Conservation (phyloP, 2,113 vertebrate genomes). For the Etia nguti region DNA sequence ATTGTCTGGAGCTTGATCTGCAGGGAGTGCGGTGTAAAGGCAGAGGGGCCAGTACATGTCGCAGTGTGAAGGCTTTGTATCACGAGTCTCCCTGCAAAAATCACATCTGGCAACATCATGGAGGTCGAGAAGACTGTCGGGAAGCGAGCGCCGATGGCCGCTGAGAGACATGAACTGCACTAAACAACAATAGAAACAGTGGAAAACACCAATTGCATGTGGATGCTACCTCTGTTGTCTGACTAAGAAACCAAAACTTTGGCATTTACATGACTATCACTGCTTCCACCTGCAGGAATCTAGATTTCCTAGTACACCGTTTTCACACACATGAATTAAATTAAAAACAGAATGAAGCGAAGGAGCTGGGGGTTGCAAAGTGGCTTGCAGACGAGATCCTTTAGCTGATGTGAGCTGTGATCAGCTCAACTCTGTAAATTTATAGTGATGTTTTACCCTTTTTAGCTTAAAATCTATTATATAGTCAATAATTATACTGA, state of each 20-base stretch:
- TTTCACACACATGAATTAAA: fast-evolving
- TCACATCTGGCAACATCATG: neutral
- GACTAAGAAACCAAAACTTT: neutral
- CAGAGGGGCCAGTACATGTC: neutral
- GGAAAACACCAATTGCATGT: neutral
- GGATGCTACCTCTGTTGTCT: neutral
- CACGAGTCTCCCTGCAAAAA: neutral
- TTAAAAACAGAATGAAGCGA: neutral
- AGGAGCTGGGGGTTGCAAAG: neutral
- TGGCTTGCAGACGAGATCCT: neutral
- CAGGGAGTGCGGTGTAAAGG: neutral
- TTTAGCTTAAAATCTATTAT: neutral
- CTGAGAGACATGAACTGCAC: neutral
- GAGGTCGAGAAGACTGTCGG: neutral
- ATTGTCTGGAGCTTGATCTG: conserved; percentile 45
- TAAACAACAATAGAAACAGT: neutral
- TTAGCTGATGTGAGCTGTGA: neutral
- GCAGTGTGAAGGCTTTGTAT: neutral
- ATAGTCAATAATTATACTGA: neutral
- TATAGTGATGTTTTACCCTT: neutral
- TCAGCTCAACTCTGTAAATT: neutral
- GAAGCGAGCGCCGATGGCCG: neutral
- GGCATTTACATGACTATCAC: neutral
- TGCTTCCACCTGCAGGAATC: neutral
- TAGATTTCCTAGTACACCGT: fast-evolving